Evolutionary conservation across 2,113 vertebrate genomes (phyloP), one percentile per base, ranked within the genome.

Genomic region (Pelecanoides urinatrix): DNA sequence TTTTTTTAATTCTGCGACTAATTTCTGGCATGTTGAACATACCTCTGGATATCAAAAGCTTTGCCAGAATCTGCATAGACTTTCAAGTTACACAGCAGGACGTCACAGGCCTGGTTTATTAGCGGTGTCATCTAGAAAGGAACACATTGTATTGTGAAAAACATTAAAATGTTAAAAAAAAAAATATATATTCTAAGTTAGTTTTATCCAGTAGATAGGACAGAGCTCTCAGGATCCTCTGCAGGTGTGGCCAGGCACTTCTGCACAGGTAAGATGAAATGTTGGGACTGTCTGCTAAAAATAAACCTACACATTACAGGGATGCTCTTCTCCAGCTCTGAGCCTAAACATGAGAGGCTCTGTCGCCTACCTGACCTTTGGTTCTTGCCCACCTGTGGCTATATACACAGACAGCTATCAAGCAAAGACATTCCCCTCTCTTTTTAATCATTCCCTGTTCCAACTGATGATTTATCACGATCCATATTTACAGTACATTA

Each of bases 21-120:
- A 55, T 87, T 96, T 94, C 75, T 88, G 44, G 61, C 23, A 73
- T 50, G 15, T 84, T 71, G 47, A 76, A 72, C 97, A 94, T 98
- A 99, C 99, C 97, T 99, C 97, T 99, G 99, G 94, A 99, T 99
- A 97, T 99, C 98, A 73, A 99, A 99, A 59, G 98, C 96, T 40
- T 98, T 96, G 58, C 98, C 98, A 14, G 98, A 99, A 94, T 99
- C 98, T 36, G 99, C 98, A 4, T 93, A 96, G 65, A 15, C 89
- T 62, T 98, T 94, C 95, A 99, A 95, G 94, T 99, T 99, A 88
- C 91, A 97, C 97, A 99, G 98, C 94, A 99, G 97, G 56, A 96
- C 81, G 23, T 99, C 96, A 17, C 98, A 98, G 92, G 98, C 98
- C 80, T 98, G 98, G 98, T 98, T 99, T 98, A 99, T 99, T 70